Base-by-base conservation (phyloP, 2,797 vertebrate genomes). In the Choloepus didactylus region DNA sequence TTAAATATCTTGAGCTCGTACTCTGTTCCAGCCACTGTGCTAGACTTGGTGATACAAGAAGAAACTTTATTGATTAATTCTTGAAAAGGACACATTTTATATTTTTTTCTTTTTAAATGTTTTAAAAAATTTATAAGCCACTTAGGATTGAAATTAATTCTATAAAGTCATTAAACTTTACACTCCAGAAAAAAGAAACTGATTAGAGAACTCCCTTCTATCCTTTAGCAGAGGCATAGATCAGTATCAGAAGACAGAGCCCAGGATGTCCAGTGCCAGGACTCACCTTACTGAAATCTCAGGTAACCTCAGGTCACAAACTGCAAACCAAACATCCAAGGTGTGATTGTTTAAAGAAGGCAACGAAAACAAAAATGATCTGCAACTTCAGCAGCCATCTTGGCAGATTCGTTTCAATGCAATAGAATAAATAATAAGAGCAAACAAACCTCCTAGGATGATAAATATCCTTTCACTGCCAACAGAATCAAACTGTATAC, bases 101-200 rank as follows among this genome's bases (percentile, higher is more conserved):
- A 25, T 6, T 80, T 59, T 66, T 77, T 64, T 69, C 54, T 59
- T 64, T 77, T 51, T 38, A 56, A 72, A 56, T 64, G 60, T 41
- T 31, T n/a, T 29, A 60, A 56, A 38, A 90, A 80, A 62, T 93
- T 85, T 67, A 41, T 81, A 10, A 41, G n/a, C 82, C 77, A 82
- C n/a, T 73, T 49, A 90, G 14, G 62, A 18, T 75, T 88, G n/a
- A 88, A 84, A 2, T 0, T 62, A 80, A 95, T 88, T 85, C 51
- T 88, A 69, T 21, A 70, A 76, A 84, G 16, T 70, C 56, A 49
- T 91, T 93, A 69, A 89, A 31, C 73, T 91, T 81, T 88, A 38
- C 31, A 81, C 10, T 93, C 67, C 23, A 73, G 67, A 88, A 88
- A 80, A 21, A 62, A 79, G 82, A 87, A 81, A 56, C 12, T 49